phyloP scores from a whole-genome alignment of 2,113 vertebrate genomes.

The Xenopus laevis region DNA sequence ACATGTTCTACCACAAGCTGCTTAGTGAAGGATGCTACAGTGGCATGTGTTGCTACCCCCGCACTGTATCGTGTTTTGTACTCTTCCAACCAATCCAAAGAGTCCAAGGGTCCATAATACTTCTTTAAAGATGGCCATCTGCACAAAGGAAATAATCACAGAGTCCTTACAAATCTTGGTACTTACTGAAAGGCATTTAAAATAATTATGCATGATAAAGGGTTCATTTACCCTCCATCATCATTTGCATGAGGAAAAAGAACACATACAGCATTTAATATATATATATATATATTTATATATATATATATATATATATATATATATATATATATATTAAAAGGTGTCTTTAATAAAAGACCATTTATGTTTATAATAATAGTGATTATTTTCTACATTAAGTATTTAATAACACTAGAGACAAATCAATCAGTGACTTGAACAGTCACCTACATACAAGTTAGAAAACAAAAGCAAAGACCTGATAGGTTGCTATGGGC shows the following conservation, averaged over 20 bases:
- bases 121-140: slow-evolving; percentile 94
- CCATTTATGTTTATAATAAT: no score
- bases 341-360: no score
- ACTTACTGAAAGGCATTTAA: neutral
- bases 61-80: slow-evolving; percentile 85
- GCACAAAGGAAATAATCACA: slow-evolving; percentile 5
- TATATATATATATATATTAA: no score
- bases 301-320: no score
- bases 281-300: no score
- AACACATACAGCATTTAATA: neutral
- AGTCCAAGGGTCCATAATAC: slow-evolving; percentile 82
- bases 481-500: no score
- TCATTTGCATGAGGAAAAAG: neutral
- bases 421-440: no score
- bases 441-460: no score
- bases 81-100: slow-evolving; percentile 86
- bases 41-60: slow-evolving; percentile 81
- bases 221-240: neutral
- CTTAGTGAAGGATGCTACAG: slow-evolving; percentile 89
- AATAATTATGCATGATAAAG: neutral
- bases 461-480: no score
- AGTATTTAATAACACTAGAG: no score
- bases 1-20: slow-evolving; percentile 94
- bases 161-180: neutral
- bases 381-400: no score